A percentile compares a stretch with the other conserved stretches of the same genome.
These are phyloP conservation scores for Brachymystax lenok DNA, from an alignment of 2,797 vertebrate genomes.

Conservation along the genomic window DNA sequence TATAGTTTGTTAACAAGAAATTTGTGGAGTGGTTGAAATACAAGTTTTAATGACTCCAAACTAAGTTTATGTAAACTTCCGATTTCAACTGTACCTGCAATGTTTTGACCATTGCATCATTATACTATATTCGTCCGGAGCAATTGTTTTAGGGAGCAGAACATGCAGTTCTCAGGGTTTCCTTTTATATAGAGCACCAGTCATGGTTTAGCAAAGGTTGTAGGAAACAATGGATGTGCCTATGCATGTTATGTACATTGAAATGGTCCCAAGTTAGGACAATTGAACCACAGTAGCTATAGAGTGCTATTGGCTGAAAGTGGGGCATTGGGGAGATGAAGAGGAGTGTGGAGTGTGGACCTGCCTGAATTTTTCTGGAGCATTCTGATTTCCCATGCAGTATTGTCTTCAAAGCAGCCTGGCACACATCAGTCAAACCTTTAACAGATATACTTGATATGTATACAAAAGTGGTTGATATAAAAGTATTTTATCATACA, in stretches of 20 bases:
- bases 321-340: not conserved
- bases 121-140: too few species aligned
- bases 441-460: not conserved
- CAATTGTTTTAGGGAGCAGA: too few species aligned
- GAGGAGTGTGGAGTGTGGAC: not conserved
- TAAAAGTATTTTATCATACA: not conserved
- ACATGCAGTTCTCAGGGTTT: too few species aligned
- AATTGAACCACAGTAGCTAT: not conserved
- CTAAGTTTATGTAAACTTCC: too few species aligned
- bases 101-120: not conserved
- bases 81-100: not conserved
- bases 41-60: too few species aligned
- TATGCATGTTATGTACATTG: not conserved
- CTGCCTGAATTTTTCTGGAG: slow-evolving; percentile 6
- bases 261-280: not conserved
- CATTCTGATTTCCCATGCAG: slow-evolving; percentile 35
- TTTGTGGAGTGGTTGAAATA: too few species aligned
- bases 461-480: not conserved
- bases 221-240: too few species aligned
- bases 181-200: too few species aligned
- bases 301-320: not conserved
- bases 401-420: slow-evolving; percentile 29
- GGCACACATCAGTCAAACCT: not conserved
- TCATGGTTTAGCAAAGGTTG: too few species aligned
- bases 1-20: too few species aligned